Percentiles rank a stretch among this genome's conserved stretches.
Conservation (phyloP, 2,888 invertebrate genomes). For the Pheosia gnoma region DNA sequence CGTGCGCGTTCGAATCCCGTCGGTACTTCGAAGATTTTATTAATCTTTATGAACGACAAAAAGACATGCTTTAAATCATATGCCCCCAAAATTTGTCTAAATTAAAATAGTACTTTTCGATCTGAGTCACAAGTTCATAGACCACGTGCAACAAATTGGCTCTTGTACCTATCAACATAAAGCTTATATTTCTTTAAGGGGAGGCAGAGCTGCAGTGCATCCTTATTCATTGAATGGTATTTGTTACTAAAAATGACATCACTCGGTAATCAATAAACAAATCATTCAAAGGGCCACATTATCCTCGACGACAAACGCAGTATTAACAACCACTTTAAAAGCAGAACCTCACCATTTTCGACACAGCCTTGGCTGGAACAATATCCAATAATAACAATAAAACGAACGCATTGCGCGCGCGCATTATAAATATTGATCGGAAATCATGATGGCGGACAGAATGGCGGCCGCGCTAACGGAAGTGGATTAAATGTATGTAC, state of each 20-base stretch:
- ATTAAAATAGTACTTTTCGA: too few species aligned
- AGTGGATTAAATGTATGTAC: slow-evolving; percentile 38
- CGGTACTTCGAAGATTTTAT: too few species aligned
- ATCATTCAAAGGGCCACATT: slow-evolving; percentile 39
- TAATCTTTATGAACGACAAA: too few species aligned
- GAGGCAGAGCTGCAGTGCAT: too few species aligned
- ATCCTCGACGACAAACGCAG: slow-evolving; percentile 48
- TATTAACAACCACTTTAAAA: slow-evolving; percentile 54
- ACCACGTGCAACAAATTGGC: too few species aligned
- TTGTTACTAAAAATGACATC: neutral
- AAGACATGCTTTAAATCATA: too few species aligned
- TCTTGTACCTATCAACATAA: too few species aligned
- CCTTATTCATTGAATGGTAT: too few species aligned
- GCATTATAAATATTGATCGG: slow-evolving; percentile 50
- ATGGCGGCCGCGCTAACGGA: slow-evolving; percentile 46
- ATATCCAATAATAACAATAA: slow-evolving; percentile 81
- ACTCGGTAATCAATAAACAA: slow-evolving; percentile 14
- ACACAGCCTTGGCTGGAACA: slow-evolving; percentile 71
- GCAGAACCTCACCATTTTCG: slow-evolving; percentile 68
- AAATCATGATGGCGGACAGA: slow-evolving; percentile 46
- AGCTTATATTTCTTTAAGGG: too few species aligned
- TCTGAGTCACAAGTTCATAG: too few species aligned
- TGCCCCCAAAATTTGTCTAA: too few species aligned
- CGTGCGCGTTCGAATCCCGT: too few species aligned
- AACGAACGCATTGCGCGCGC: slow-evolving; percentile 52